phyloP scores from a whole-genome alignment of 2,797 vertebrate species.

The Miichthys miiuy region DNA sequence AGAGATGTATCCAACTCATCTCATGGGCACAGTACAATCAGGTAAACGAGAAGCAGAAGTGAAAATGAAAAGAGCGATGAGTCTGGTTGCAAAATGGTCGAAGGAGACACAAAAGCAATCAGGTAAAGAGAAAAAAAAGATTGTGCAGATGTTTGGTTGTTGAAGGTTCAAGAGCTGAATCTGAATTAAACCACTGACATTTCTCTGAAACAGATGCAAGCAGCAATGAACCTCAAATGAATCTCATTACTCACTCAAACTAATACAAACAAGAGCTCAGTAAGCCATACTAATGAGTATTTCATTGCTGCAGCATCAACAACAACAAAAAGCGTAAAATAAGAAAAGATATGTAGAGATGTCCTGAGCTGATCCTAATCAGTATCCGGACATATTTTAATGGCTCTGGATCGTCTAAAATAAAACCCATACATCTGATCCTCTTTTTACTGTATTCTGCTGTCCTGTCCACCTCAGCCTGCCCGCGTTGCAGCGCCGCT shows the following conservation, averaged over 20 bases:
- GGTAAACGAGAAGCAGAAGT: conserved; percentile 77
- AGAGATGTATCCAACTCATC: conserved; percentile 75
- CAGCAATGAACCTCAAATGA: conserved; percentile 5
- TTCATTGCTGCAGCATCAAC: not conserved
- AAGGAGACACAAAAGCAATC: conserved; percentile 36
- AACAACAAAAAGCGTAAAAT: not conserved
- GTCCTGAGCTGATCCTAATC: not conserved
- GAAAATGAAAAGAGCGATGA: conserved; percentile 61
- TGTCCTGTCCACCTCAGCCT: conserved; percentile 1
- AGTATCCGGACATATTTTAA: not conserved
- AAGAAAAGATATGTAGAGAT: not conserved
- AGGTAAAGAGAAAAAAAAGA: conserved; percentile 14
- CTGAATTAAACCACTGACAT: conserved; percentile 7
- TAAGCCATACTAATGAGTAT: conserved; percentile 27
- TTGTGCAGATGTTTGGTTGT: conserved; percentile 10
- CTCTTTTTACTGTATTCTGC: not conserved
- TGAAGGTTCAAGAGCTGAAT: conserved; percentile 4
- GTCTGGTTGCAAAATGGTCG: conserved; percentile 41
- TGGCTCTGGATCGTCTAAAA: not conserved
- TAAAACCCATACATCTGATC: not conserved
- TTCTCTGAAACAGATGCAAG: conserved; percentile 8
- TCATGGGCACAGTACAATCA: conserved; percentile 77
- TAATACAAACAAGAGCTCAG: conserved; percentile 18
- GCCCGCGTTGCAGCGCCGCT: not conserved
- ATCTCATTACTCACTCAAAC: conserved; percentile 24